A percentile compares a stretch with the other conserved stretches of the same genome.
Evolutionary conservation across 2,888 invertebrate species (phyloP).

Genomic region (Amblyteles armatorius): DNA sequence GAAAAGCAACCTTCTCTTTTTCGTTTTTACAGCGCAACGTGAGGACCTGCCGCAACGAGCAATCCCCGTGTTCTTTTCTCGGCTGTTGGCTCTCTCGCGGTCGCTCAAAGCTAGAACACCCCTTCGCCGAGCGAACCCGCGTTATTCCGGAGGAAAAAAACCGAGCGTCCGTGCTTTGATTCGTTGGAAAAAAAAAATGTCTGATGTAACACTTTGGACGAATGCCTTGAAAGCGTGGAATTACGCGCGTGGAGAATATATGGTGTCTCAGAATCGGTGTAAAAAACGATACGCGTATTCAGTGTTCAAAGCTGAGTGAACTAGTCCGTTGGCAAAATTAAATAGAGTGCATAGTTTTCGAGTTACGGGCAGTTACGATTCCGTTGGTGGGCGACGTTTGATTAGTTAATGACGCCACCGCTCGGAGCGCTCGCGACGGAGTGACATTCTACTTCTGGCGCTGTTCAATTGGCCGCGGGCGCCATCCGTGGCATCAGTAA

Average conservation of each 20-base stretch:
- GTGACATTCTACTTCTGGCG: too few relatives aligned
- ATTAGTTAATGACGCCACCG: not conserved
- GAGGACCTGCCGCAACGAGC: slow-evolving; percentile 46
- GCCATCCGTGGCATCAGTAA: not conserved
- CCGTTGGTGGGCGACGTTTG: not conserved
- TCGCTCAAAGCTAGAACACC: slow-evolving; percentile 60
- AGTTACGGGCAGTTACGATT: not conserved
- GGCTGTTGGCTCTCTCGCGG: slow-evolving; percentile 43
- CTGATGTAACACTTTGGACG: slow-evolving; percentile 54
- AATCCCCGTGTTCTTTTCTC: slow-evolving; percentile 46
- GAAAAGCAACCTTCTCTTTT: slow-evolving; percentile 47
- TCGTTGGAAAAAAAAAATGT: slow-evolving; percentile 54
- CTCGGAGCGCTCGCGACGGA: not conserved
- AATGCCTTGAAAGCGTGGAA: slow-evolving; percentile 49
- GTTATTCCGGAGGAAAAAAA: slow-evolving; percentile 54
- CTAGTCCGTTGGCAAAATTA: not conserved
- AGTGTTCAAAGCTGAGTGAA: not conserved
- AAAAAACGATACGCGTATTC: not conserved
- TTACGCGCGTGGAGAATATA: not conserved
- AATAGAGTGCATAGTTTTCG: not conserved
- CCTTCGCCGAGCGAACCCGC: slow-evolving; percentile 49
- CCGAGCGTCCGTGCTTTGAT: slow-evolving; percentile 49
- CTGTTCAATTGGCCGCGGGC: not conserved
- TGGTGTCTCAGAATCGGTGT: not conserved
- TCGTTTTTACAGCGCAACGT: slow-evolving; percentile 51